Conservation (phyloP, 1,140 invertebrate species). For the Brachionus koreanus region DNA sequence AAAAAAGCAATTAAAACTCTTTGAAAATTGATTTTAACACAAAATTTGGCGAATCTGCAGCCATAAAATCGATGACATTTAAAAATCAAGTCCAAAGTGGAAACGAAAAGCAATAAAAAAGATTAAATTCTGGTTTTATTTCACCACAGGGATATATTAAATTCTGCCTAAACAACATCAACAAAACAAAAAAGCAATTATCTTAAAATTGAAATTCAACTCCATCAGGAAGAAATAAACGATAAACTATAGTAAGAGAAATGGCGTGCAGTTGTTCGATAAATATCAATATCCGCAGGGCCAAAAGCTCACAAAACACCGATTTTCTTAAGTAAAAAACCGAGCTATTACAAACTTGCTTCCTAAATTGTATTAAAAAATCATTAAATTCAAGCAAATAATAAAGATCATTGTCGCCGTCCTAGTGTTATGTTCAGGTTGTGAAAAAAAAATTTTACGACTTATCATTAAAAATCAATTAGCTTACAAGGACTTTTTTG, state of each 20-base stretch:
- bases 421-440: background rate
- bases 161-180: background rate
- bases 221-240: slow-evolving; percentile 11
- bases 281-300: slow-evolving; percentile 4
- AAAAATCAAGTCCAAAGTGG: background rate
- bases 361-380: background rate
- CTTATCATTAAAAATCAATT: slow-evolving; percentile 42
- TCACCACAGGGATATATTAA: slow-evolving; percentile 27
- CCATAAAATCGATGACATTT: slow-evolving; percentile 29
- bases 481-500: slow-evolving; percentile 32
- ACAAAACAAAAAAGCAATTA: background rate
- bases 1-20: slow-evolving; percentile 20
- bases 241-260: background rate
- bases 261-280: background rate
- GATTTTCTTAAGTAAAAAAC: background rate
- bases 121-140: slow-evolving; percentile 20
- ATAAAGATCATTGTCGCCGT: background rate
- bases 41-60: background rate
- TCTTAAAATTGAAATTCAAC: background rate
- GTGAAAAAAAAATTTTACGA: background rate
- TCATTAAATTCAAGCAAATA: background rate
- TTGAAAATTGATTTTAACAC: slow-evolving; percentile 31
- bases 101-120: slow-evolving; percentile 10
- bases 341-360: background rate
- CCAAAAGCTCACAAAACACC: background rate